A percentile compares a stretch with the other conserved stretches of the same genome.
These are phyloP conservation scores for Peromyscus leucopus DNA, from an alignment of 2,113 vertebrate species.

Conservation along the genomic window DNA sequence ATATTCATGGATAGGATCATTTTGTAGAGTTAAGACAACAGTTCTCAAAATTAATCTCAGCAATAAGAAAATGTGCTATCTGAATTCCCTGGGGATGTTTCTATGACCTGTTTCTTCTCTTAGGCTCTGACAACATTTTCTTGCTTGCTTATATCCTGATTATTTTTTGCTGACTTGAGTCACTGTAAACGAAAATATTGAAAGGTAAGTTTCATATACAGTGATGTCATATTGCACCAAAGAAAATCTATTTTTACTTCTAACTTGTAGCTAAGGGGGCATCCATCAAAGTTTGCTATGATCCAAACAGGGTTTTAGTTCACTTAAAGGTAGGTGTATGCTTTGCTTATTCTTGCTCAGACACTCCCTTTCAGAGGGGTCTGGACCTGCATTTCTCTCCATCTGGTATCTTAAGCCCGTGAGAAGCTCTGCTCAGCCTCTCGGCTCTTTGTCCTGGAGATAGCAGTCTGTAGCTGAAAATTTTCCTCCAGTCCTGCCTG, in stretches of 20 bases:
- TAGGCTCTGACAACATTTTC: conserved; percentile 17
- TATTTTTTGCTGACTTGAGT: conserved; percentile 41
- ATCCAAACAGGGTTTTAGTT: not conserved
- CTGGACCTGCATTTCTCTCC: conserved; percentile 51
- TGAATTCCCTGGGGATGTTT: conserved; percentile 24
- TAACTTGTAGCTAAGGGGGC: not conserved
- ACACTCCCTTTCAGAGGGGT: not conserved
- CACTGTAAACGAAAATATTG: not conserved
- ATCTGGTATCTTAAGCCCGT: not conserved
- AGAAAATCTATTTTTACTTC: conserved; percentile 43
- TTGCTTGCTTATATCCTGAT: conserved; percentile 22
- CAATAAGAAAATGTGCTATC: not conserved
- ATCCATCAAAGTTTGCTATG: conserved; percentile 31
- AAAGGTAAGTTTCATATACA: conserved; percentile 29
- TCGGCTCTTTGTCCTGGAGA: not conserved
- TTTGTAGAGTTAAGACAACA: not conserved
- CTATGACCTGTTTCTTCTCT: conserved; percentile 54
- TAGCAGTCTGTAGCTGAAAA: not conserved
- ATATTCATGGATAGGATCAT: not conserved
- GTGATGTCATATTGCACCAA: not conserved
- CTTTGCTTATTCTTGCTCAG: conserved; percentile 26
- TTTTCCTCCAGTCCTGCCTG: too few relatives aligned
- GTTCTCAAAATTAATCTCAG: conserved; percentile 34
- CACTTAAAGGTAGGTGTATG: not conserved
- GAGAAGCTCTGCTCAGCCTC: not conserved